Evolutionary conservation across 2,888 invertebrate species (phyloP).

Genomic region (Plemyria rubiginata): DNA sequence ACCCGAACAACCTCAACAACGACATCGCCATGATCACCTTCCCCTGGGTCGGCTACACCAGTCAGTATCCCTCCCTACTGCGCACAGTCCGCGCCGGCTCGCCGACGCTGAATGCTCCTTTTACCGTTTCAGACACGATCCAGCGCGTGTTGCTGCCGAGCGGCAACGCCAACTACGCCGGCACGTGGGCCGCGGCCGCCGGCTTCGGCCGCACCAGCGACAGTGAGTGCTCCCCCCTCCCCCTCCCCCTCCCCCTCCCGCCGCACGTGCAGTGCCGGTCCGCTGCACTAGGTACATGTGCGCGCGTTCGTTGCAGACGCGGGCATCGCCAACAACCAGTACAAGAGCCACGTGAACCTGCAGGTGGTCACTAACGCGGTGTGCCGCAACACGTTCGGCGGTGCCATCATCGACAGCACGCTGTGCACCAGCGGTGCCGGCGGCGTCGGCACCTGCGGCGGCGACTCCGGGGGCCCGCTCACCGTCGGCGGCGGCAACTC

Average conservation of each 20-base stretch:
- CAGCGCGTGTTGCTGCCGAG: too few species aligned
- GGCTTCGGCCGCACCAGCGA: too few species aligned
- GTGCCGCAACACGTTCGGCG: conserved; percentile 56
- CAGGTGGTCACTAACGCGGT: conserved; percentile 64
- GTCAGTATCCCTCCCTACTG: conserved; percentile 38
- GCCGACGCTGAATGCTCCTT: too few species aligned
- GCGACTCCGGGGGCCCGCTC: conserved; percentile 67
- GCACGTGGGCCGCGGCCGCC: too few species aligned
- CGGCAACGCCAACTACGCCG: too few species aligned
- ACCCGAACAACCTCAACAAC: conserved; percentile 44
- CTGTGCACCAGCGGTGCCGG: conserved; percentile 62
- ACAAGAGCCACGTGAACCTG: conserved; percentile 71
- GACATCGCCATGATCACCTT: conserved; percentile 48
- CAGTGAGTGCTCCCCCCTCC: too few species aligned
- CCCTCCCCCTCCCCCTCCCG: too few species aligned
- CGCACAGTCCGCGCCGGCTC: too few species aligned
- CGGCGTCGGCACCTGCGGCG: conserved; percentile 64
- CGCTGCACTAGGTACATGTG: too few species aligned
- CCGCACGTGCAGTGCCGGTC: too few species aligned
- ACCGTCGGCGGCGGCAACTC: conserved; percentile 45
- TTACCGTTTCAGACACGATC: too few species aligned
- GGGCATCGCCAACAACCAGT: conserved; percentile 52
- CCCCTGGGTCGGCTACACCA: conserved; percentile 44
- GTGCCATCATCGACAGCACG: conserved; percentile 46
- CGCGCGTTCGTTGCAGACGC: conserved; percentile 41